These are phyloP conservation scores for Leptobrachium leishanense DNA, from an alignment of 2,113 vertebrate genomes.

Conservation along the genomic window DNA sequence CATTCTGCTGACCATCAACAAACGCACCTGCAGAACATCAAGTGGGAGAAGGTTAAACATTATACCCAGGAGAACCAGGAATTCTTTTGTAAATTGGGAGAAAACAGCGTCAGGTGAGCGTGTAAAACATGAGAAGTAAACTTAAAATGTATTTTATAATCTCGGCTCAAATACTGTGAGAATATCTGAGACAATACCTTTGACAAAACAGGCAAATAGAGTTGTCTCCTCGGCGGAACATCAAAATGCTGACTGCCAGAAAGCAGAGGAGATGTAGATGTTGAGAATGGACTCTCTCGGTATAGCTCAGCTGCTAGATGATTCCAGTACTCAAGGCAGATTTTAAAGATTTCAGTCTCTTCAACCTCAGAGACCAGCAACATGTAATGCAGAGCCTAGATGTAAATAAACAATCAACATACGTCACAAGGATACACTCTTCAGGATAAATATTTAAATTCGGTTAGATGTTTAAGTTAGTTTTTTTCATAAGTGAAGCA, in stretches of 20 bases:
- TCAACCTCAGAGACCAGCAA: constrained; percentile 96
- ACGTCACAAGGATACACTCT: no score
- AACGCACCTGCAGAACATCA: constrained; percentile 77
- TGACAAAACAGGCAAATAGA: constrained; percentile 93
- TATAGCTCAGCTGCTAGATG: constrained; percentile 96
- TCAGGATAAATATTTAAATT: no score
- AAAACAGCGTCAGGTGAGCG: not conserved
- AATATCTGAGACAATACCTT: constrained; percentile 74
- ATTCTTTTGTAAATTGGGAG: not conserved
- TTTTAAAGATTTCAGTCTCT: constrained; percentile 98
- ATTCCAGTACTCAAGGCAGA: constrained; percentile 98
- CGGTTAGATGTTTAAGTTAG: no score
- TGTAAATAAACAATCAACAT: no score
- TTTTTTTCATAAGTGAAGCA: no score
- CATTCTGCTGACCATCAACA: constrained; percentile 98
- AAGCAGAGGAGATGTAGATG: constrained; percentile 89
- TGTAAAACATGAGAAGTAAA: not conserved
- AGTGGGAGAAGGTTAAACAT: not conserved
- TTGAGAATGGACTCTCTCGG: constrained; percentile 94
- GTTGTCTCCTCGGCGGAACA: constrained; percentile 92
- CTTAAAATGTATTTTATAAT: not conserved
- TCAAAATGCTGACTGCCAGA: constrained; percentile 96
- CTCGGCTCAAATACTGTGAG: not conserved
- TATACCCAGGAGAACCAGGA: not conserved
- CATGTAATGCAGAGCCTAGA: constrained; percentile 97